Percentiles rank a stretch among this genome's conserved stretches.
Evolutionary conservation across 2,888 invertebrate genomes (phyloP).

Genomic region (Altica lythri): DNA sequence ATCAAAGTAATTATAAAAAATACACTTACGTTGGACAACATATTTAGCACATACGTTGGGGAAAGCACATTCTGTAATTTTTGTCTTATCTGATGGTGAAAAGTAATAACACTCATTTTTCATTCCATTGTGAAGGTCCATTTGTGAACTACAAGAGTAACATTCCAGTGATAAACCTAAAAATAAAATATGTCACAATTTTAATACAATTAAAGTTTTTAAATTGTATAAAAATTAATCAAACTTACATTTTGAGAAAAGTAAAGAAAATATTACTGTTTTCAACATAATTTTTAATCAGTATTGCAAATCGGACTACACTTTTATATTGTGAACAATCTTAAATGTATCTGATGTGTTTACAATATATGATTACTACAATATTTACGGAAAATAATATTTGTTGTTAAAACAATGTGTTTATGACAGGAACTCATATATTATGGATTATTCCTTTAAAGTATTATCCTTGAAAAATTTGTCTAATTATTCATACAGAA

Average conservation of each 20-base stretch:
- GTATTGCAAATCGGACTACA: no score
- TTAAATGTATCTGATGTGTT: no score
- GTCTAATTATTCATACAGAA: no score
- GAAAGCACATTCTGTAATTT: conserved; percentile 38
- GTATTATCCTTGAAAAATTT: no score
- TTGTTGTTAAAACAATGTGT: no score
- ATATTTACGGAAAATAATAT: no score
- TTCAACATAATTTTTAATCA: neutral
- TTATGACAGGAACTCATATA: no score
- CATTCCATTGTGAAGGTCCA: conserved; percentile 28
- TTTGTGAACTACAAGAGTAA: conserved; percentile 43
- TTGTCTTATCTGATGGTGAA: conserved; percentile 29
- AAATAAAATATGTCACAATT: conserved; percentile 20
- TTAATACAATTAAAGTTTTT: no score
- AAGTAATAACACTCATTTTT: conserved; percentile 41
- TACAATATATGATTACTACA: no score
- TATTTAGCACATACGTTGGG: conserved; percentile 47
- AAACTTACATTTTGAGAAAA: conserved; percentile 2
- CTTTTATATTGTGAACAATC: no score
- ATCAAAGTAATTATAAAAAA: neutral
- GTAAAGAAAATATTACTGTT: neutral
- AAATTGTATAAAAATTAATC: neutral
- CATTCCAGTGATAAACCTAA: conserved; percentile 39
- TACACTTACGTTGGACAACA: conserved; percentile 45
- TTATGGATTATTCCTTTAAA: no score